Base-by-base conservation (phyloP, 2,888 invertebrate species). In the Gastracanthus pulcherrimus region DNA sequence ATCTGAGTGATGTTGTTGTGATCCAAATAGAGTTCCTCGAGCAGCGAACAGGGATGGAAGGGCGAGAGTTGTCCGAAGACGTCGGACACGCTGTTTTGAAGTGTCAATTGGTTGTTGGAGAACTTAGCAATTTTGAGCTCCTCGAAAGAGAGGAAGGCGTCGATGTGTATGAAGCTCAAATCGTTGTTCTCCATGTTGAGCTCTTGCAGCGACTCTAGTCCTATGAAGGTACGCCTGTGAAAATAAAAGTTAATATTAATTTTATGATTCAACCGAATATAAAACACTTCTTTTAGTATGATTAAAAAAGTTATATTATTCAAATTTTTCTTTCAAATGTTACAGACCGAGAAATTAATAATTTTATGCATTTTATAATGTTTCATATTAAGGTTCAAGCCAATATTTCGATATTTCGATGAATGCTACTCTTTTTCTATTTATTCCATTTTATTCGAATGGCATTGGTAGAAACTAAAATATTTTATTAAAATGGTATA, bases 1-100 rank as follows among this genome's bases (percentile, higher is more conserved):
- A 95, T 92, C 4, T 90, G 87, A 77, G 92, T 92, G 38, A 96
- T 94, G 58, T 93, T 93, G 88, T 96, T 96, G 85, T 94, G 93
- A 51, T 94, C 93, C 80, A 96, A 89, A 87, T 95, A 93, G 34
- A 96, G 91, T 76, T 93, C 90, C 84, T 93, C 92, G 70, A 96
- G 91, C 75, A 93, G 92, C 3, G 86, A 87, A 7, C 95, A 93
- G 45, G 91, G 88, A 23, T 92, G 90, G 84, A 96, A 94, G 0
- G 95, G 95, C 9, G 95, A 95, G 48, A 88, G 88, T 5, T 87
- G 75, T 86, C 91, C 90, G 89, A 79, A 84, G 0, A 29, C 9
- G 26, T 82, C 79, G 31, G n/a, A 38, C 29, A 92, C 87, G 2
- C 75, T 78, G 4, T 83, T 67, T 29, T 84, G 74, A 1, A 94